Conservation (phyloP, 2,888 invertebrate genomes). For the Ochropacha duplaris region DNA sequence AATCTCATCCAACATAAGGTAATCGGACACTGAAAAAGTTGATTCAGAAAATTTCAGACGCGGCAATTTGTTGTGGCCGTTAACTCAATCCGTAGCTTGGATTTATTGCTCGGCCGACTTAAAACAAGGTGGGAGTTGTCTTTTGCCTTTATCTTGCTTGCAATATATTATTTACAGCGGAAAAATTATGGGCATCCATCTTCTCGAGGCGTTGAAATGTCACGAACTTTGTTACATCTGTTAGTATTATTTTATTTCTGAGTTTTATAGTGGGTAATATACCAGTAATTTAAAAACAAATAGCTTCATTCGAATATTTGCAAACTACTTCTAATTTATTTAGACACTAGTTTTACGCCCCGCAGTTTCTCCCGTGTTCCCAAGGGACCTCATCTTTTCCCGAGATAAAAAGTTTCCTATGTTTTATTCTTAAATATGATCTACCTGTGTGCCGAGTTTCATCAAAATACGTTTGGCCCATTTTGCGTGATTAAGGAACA, state of each 20-base stretch:
- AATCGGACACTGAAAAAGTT: conserved; percentile 57
- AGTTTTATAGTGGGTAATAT: background rate
- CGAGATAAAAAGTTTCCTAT: no score
- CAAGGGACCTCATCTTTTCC: no score
- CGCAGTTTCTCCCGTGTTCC: no score
- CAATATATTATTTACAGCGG: conserved; percentile 56
- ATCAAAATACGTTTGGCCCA: no score
- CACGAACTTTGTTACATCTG: conserved; percentile 40
- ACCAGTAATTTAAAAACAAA: background rate
- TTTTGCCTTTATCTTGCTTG: conserved; percentile 49
- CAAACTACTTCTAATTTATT: no score
- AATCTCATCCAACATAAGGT: conserved; percentile 32
- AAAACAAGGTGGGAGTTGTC: conserved; percentile 52
- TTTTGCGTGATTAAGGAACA: no score
- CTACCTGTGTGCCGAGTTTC: no score
- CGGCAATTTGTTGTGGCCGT: conserved; percentile 51
- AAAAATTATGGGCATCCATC: conserved; percentile 54
- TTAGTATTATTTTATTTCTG: conserved; percentile 24
- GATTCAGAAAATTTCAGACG: conserved; percentile 54
- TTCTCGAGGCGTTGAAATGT: conserved; percentile 43
- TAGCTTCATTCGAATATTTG: no score
- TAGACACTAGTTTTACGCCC: no score
- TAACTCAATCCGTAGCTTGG: conserved; percentile 38
- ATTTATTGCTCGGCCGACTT: conserved; percentile 49
- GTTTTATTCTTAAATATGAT: no score